A percentile compares a stretch with the other conserved stretches of the same genome.
These are phyloP conservation scores for Podabrus alpinus DNA, from an alignment of 2,888 invertebrate species.

Conservation along the genomic window DNA sequence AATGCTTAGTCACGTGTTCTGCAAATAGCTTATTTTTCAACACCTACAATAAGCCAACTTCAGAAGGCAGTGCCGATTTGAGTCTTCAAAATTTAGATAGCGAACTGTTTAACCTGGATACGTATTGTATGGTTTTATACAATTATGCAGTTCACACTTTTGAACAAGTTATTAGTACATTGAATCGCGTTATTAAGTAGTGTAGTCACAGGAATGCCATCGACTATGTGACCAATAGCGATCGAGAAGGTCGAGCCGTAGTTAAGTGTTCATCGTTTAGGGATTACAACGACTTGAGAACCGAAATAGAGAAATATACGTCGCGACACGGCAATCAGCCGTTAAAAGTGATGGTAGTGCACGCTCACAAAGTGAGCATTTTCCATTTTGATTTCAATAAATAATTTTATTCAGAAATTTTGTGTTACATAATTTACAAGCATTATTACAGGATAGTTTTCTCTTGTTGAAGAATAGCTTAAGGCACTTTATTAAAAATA, in stretches of 20 bases:
- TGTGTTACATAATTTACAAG: no score
- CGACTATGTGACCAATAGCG: constrained; percentile 94
- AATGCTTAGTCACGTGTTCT: constrained; percentile 67
- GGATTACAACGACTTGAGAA: constrained; percentile 76
- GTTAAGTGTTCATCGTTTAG: constrained; percentile 83
- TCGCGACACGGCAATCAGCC: constrained; percentile 78
- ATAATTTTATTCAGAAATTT: no score
- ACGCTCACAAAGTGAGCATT: constrained; percentile 85
- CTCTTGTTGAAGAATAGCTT: no score
- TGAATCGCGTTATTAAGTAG: constrained; percentile 86
- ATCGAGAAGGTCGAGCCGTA: constrained; percentile 92
- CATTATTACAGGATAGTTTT: no score
- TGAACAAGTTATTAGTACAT: constrained; percentile 92
- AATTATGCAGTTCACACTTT: constrained; percentile 99
- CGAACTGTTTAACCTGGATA: constrained; percentile 62
- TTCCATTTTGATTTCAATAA: no score
- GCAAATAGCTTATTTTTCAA: constrained; percentile 79
- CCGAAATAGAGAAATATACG: constrained; percentile 81
- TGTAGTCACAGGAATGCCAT: constrained; percentile 89
- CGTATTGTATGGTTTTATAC: constrained; percentile 93
- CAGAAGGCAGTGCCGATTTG: constrained; percentile 76
- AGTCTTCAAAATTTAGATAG: constrained; percentile 66
- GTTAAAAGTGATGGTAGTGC: constrained; percentile 87
- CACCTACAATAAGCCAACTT: constrained; percentile 79
- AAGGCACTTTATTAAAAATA: no score